Base-by-base conservation (phyloP, 92 coral and sea anemone species). In the Plumapathes pennacea region DNA sequence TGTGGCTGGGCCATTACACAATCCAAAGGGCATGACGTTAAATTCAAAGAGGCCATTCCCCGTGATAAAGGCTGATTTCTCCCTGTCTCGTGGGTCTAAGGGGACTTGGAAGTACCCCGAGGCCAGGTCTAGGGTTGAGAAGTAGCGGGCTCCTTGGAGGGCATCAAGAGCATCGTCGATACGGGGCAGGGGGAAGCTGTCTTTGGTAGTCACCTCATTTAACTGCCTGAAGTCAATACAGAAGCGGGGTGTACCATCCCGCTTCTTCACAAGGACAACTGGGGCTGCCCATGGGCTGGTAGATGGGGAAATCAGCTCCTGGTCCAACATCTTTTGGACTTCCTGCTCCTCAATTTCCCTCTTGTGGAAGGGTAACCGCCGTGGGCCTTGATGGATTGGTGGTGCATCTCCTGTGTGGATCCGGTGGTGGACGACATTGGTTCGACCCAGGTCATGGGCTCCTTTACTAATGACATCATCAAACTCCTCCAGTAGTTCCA, bases 161-260 rank as follows among this genome's bases (percentile, higher is more conserved):
- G 74, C 54, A 17, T 75, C 69, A 14, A 75, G 49, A 51, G 66
- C 50, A 38, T 76, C 69, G 4, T 75, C 69, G 56, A 48, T 32
- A 26, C 62, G 56, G 6, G 76, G 76, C 11, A 76, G 20, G 17
- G 70, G 83, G 56, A 55, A 67, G 18, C 57, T 45, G 32, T 67
- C 83, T 46, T 76, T 67, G 21, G 38, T 47, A 46, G 76, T 76
- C 18, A 66, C 69, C 18, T 29, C 18, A 28, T 76, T 76, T 5
- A 76, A 43, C 28, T 14, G 64, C 14, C 62, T 62, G 20, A 64
- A 76, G 50, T 67, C 83, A 10, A 65, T 47, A 57, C 82, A 66
- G 28, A 28, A 75, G 30, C 69, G 30, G 26, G 22, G 47, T 1
- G 47, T 10, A 12, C 56, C 76, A 23, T 57, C 46, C 29, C 57